Evolutionary conservation across 2,797 vertebrate species (phyloP), one percentile per base, ranked within the genome.

Genomic region (Paedocypris micromegethes): DNA sequence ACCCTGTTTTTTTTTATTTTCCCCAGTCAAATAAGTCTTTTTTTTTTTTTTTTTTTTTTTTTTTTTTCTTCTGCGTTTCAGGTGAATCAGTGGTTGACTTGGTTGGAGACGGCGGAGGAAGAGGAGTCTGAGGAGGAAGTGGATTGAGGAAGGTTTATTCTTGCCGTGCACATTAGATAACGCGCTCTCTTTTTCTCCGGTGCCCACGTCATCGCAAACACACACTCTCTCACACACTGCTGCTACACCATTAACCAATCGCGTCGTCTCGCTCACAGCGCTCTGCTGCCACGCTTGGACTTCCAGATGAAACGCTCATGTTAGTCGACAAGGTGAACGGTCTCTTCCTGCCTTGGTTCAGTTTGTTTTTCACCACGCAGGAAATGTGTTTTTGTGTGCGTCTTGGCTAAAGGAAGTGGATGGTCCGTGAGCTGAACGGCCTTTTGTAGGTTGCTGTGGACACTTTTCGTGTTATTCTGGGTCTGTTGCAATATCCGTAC

Each of bases 51-150:
- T n/a, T n/a, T n/a, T n/a, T n/a, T n/a, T n/a, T n/a, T 6, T 40
- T 9, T 1, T 9, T 7, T 5, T 9, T 53, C 38, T 51, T 23
- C 23, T 23, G 23, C 23, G 23, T 1, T 9, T 50, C 81, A 98
- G 96, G 96, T 98, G 72, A 98, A 98, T 90, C 96, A 98, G 66
- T 98, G 96, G 96, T 89, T 98, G 81, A 98, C 94, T 83, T 98
- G 96, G 95, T 89, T 98, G 88, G 96, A 98, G 89, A 98, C 95
- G 0, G 96, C 96, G 9, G 96, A 98, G 85, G 96, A 98, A 85
- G 96, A 98, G 87, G 96, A 98, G 89, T 98, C 96, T 0, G 96
- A 98, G 85, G 96, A 98, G 55, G 96, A 98, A 80, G 94, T 90
- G 72, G 95, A 98, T 77, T 98, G 90, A 96, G 88, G 79, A 90